Base-by-base conservation (phyloP, 2,888 invertebrate genomes). In the Hydrotaea diabolus region DNA sequence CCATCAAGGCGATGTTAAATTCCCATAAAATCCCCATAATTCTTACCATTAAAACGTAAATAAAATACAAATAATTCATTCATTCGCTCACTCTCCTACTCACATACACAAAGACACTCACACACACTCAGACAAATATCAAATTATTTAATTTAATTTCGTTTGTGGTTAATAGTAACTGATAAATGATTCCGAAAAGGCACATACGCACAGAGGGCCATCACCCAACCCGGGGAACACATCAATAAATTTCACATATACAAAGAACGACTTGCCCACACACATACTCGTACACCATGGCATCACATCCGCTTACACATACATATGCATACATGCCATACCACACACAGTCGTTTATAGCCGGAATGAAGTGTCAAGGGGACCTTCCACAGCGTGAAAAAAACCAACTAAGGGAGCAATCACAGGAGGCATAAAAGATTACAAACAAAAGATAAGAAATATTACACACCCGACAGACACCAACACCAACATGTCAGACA, bases 61-160 rank as follows among this genome's bases (percentile, higher is more conserved):
- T 79, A 75, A 78, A 53, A 78, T 73, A 78, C 69, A 43, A 69
- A 69, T 69, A 69, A 69, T 69, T 69, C 69, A 69, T 73, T 55
- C 57, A n/a, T 69, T 69, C 69, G 46, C 57, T 55, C 57, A n/a
- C n/a, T 55, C 13, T 36, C 7, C 9, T 2, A 39, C 7, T 8
- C 19, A 19, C 53, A 55, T 55, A 53, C 39, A 55, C 39, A 39
- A 3, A 21, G 4, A 59, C 23, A 59, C 31, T 26, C 36, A 39
- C 53, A 84, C 55, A 62, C 39, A 64, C 26, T 49, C 53, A 76
- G 71, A 85, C 53, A 77, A 79, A 80, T 71, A 77, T 39, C 46
- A 53, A 80, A 21, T 69, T 69, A 80, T 80, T 82, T 82, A 74
- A 82, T 82, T 80, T 82, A 80, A 74, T 79, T 80, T 80, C 49